These are phyloP conservation scores for Argynnis bischoffii DNA, from an alignment of 2,888 invertebrate genomes.

Conservation along the genomic window DNA sequence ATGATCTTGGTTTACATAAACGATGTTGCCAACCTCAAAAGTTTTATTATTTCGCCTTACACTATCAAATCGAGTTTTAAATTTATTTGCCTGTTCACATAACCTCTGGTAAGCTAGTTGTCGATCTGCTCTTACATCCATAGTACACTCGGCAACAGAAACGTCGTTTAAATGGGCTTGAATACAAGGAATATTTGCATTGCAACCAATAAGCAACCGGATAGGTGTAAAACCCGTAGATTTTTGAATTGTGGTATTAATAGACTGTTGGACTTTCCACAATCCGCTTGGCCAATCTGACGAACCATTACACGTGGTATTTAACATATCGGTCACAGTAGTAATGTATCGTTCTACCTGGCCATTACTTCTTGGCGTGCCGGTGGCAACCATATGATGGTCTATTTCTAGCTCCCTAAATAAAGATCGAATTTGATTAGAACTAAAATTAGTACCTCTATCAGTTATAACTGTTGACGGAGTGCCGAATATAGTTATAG, in stretches of 20 bases:
- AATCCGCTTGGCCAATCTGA: slow-evolving; percentile 40
- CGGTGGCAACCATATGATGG: slow-evolving; percentile 39
- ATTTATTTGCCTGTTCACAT: slow-evolving; percentile 13
- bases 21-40: slow-evolving; percentile 37
- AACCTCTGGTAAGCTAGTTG: slow-evolving; percentile 26
- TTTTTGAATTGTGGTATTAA: slow-evolving; percentile 45
- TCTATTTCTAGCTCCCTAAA: slow-evolving; percentile 33
- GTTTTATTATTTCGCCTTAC: slow-evolving; percentile 21
- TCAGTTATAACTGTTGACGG: slow-evolving; percentile 36
- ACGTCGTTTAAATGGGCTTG: too few relatives aligned
- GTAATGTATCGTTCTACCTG: slow-evolving; percentile 36
- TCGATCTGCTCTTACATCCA: too few relatives aligned
- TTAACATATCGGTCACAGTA: slow-evolving; percentile 37
- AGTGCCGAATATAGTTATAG: slow-evolving; percentile 30
- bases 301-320: slow-evolving; percentile 19
- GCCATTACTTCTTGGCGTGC: slow-evolving; percentile 35
- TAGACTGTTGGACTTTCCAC: slow-evolving; percentile 41
- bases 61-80: slow-evolving; percentile 17
- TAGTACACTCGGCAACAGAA: too few relatives aligned
- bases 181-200: slow-evolving; percentile 23
- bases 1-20: slow-evolving; percentile 43
- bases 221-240: slow-evolving; percentile 43
- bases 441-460: slow-evolving; percentile 38
- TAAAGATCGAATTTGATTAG: slow-evolving; percentile 15
- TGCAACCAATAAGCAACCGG: slow-evolving; percentile 33